These are phyloP conservation scores for Homalodisca vitripennis DNA, from an alignment of 1,140 invertebrate species.

Conservation along the genomic window DNA sequence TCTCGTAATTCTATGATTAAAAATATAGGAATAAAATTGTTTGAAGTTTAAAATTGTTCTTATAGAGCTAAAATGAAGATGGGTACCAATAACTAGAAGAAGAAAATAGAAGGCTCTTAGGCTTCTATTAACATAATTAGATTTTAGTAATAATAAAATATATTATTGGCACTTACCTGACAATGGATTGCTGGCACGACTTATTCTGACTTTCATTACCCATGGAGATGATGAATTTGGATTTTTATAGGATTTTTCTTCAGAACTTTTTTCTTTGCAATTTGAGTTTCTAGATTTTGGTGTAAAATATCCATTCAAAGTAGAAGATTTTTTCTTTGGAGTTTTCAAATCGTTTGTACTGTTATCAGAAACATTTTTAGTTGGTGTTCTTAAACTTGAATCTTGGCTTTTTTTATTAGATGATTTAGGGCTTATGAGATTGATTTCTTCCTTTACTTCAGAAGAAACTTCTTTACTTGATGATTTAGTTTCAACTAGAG, in stretches of 20 bases:
- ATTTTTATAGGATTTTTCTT: not conserved
- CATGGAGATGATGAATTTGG: not conserved
- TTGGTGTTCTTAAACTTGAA: not conserved
- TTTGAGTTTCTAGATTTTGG: not conserved
- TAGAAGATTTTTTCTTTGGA: not conserved
- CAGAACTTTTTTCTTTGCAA: not conserved
- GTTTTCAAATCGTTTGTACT: not conserved
- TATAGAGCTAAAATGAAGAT: no score
- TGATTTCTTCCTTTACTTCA: no score
- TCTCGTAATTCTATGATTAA: not conserved
- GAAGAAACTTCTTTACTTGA: no score
- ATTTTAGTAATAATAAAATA: not conserved
- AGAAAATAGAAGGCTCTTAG: not conserved
- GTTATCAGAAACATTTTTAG: not conserved
- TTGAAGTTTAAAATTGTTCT: no score
- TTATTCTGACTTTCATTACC: slow-evolving; percentile 11
- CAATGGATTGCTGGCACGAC: not conserved
- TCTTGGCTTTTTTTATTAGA: no score
- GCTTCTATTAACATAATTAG: not conserved
- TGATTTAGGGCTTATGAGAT: no score
- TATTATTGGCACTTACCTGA: not conserved
- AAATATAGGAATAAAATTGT: not conserved
- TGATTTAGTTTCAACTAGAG: no score
- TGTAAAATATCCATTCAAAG: slow-evolving; percentile 3
- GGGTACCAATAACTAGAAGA: not conserved